Conservation (phyloP, 2,113 vertebrate genomes). For the Setophaga petechia region DNA sequence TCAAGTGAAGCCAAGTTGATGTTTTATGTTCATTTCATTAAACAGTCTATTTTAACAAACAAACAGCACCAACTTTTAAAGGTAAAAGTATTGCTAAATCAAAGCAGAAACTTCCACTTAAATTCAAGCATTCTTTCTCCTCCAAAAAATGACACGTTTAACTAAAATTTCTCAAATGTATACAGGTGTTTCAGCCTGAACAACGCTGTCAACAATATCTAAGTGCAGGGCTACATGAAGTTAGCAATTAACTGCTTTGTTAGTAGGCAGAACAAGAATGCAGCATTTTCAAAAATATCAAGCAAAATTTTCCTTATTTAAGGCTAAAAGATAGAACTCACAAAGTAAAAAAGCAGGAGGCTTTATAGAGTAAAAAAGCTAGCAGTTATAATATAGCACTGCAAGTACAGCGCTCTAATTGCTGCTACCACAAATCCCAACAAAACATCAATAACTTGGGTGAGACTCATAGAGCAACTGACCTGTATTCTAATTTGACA, state of each 20-base stretch:
- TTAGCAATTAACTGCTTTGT: background rate
- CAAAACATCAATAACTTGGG: background rate
- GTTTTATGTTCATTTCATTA: background rate
- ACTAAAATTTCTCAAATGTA: background rate
- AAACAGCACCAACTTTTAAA: background rate
- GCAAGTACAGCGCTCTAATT: background rate
- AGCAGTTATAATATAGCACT: background rate
- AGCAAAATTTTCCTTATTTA: conserved; percentile 65
- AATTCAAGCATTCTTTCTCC: background rate
- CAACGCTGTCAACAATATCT: background rate
- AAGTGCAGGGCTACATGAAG: background rate
- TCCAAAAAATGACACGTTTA: background rate
- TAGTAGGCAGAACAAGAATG: conserved; percentile 45
- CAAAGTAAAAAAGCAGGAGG: conserved; percentile 50
- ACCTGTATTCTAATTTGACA: conserved; percentile 36
- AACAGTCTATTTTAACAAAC: background rate
- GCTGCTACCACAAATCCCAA: background rate
- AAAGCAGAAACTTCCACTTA: background rate
- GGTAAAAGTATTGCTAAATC: background rate
- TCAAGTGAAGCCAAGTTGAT: background rate
- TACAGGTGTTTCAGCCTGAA: background rate
- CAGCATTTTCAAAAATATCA: conserved; percentile 33
- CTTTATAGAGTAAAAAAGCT: background rate
- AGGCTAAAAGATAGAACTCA: conserved; percentile 69
- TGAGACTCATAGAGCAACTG: background rate